Conservation (phyloP, 2,113 vertebrate species). For the Ascaphus truei region DNA sequence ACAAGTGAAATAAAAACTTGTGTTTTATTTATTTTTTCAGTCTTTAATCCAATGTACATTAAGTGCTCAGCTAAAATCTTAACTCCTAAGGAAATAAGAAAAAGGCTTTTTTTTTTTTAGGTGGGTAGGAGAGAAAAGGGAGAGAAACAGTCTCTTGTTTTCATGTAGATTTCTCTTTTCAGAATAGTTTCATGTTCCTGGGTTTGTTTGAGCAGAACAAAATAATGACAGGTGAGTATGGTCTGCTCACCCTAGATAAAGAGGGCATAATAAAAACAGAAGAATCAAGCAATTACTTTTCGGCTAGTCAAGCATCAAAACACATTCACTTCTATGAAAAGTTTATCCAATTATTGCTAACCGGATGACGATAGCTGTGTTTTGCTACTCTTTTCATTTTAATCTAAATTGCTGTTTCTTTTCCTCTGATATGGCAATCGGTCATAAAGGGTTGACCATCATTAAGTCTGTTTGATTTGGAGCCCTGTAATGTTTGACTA, state of each 20-base stretch:
- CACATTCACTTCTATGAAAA: slow-evolving; percentile 73
- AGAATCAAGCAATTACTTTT: slow-evolving; percentile 63
- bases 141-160: slow-evolving; percentile 30
- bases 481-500: slow-evolving; percentile 96
- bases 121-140: background rate
- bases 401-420: slow-evolving; percentile 91
- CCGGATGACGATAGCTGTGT: slow-evolving; percentile 73
- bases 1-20: background rate
- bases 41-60: background rate
- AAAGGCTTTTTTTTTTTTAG: background rate
- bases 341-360: slow-evolving; percentile 91
- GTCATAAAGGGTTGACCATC: slow-evolving; percentile 96
- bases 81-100: slow-evolving; percentile 12
- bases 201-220: slow-evolving; percentile 81
- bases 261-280: slow-evolving; percentile 67
- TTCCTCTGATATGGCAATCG: slow-evolving; percentile 84
- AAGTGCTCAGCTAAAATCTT: background rate
- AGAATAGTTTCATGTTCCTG: slow-evolving; percentile 73
- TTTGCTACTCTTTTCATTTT: slow-evolving; percentile 79
- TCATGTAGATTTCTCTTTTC: slow-evolving; percentile 33
- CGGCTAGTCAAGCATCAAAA: slow-evolving; percentile 84
- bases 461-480: slow-evolving; percentile 99
- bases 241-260: slow-evolving; percentile 90
- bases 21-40: background rate
- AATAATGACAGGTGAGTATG: slow-evolving; percentile 68